Conservation (phyloP, 2,113 vertebrate genomes). For the Neogale vison region DNA sequence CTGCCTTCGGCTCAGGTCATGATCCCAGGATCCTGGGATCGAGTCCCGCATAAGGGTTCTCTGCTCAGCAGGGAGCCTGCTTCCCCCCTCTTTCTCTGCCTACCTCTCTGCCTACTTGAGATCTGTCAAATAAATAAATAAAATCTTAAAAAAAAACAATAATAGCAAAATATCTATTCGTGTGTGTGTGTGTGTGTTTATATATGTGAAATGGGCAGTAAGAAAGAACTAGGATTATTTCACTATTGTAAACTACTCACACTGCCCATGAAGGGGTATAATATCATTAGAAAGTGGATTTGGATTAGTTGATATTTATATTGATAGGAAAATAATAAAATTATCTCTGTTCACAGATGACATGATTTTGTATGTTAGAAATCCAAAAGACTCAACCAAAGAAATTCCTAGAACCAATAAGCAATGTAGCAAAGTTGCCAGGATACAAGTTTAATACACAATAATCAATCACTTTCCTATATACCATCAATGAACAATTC, state of each 20-base stretch:
- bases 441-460: neutral
- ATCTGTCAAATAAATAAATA: too few relatives aligned
- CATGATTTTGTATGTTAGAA: neutral
- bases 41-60: too few relatives aligned
- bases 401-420: neutral
- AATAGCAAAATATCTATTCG: neutral
- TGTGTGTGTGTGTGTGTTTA: too few relatives aligned
- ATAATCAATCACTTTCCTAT: neutral
- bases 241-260: neutral
- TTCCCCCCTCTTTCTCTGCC: too few relatives aligned
- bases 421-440: neutral
- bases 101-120: too few relatives aligned
- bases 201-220: neutral
- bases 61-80: too few relatives aligned
- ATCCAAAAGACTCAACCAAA: neutral
- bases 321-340: neutral
- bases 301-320: neutral
- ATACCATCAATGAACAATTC: neutral
- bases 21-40: too few relatives aligned
- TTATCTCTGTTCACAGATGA: neutral
- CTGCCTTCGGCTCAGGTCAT: too few relatives aligned
- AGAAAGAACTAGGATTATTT: neutral
- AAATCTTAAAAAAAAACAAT: too few relatives aligned
- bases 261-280: neutral
- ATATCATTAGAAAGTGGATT: neutral